Evolutionary conservation across 2,797 vertebrate species (phyloP), one percentile per base, ranked within the genome.

Genomic region (Trachurus trachurus): DNA sequence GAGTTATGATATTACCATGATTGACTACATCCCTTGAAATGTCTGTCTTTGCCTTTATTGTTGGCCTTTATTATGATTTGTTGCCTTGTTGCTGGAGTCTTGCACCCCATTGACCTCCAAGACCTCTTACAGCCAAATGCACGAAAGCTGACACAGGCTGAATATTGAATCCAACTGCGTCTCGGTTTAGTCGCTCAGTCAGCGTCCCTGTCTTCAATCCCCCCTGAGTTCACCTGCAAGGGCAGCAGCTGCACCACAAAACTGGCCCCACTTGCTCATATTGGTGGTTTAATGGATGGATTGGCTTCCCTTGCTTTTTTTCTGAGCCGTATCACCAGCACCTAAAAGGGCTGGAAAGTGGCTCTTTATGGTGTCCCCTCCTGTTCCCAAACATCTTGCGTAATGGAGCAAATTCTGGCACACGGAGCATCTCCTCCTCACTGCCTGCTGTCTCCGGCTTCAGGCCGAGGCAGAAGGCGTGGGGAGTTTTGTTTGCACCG

Each of bases 371-470:
- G 47, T n/a, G n/a, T 64, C 65, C 61, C 72, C 78, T 79, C 68
- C 54, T 67, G 56, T 71, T 84, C 47, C 58, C 21, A 47, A 89
- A 73, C 83, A 85, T 83, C 81, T 85, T 85, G 78, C 59, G n/a
- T 84, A 87, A 85, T 87, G 79, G 78, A 87, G 65, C 11, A 45
- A 71, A 39, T 60, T 67, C 53, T 75, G 67, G 59, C 74, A 44
- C 58, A 21, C 57, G 57, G 74, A 78, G 68, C 65, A 53, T 78
- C 78, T 80, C 37, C 66, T 82, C 29, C 39, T 72, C 60, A 1
- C 67, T 12, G 70, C 62, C 76, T 57, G 60, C 79, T 70, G 53
- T 60, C 79, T 82, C 66, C n/a, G 26, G 85, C 77, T 78, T 59
- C 15, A n/a, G 67, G 71, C 52, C 7, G 31, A 64, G 66, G 66